These are phyloP conservation scores for Ostrea edulis DNA, from an alignment of 1,140 invertebrate species.

Conservation along the genomic window DNA sequence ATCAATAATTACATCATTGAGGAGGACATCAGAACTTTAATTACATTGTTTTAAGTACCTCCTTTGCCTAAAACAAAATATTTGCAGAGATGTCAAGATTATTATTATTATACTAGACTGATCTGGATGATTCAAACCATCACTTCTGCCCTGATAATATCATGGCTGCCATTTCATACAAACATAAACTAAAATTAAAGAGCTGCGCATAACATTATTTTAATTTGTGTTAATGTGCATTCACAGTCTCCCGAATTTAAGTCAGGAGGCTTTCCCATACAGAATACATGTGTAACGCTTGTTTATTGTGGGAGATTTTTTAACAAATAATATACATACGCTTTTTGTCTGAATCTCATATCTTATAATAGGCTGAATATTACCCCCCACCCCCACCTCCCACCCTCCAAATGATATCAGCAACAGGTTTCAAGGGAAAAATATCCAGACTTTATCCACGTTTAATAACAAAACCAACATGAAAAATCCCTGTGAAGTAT, in stretches of 20 bases:
- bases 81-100: neutral
- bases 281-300: no score
- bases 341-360: no score
- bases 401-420: no score
- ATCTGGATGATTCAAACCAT: neutral
- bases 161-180: neutral
- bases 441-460: neutral
- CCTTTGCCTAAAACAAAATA: neutral
- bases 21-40: neutral
- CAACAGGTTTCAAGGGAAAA: no score
- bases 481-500: neutral
- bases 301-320: no score
- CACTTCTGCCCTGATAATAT: neutral
- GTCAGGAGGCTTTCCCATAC: no score
- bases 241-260: neutral
- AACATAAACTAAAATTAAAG: neutral
- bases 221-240: neutral
- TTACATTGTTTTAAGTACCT: constrained; percentile 20
- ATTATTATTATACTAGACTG: neutral
- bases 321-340: no score
- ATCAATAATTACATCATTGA: constrained; percentile 30
- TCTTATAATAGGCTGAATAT: no score
- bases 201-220: neutral
- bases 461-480: neutral
- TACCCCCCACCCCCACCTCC: no score